A percentile compares a stretch with the other conserved stretches of the same genome.
Conservation (phyloP, 2,888 invertebrate genomes). For the Onchidella celtica region DNA sequence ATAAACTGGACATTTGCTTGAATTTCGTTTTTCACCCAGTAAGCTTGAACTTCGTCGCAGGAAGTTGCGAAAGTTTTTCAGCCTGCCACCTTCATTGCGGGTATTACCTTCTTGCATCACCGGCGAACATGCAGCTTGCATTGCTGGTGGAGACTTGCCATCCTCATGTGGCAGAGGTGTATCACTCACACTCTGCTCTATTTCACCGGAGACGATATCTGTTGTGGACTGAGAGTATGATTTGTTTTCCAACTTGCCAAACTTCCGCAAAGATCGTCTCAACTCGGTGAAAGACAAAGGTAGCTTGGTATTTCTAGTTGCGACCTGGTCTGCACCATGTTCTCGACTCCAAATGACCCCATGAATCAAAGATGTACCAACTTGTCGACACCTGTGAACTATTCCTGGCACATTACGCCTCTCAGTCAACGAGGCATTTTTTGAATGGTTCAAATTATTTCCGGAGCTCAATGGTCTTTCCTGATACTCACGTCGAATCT, state of each 20-base stretch:
- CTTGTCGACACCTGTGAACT: slow-evolving; percentile 13
- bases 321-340: not conserved
- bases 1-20: too few relatives aligned
- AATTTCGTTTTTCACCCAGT: too few relatives aligned
- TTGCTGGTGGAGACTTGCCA: too few relatives aligned
- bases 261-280: not conserved
- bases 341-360: slow-evolving; percentile 3
- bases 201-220: too few relatives aligned
- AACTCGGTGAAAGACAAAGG: not conserved
- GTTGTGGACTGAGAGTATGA: not conserved
- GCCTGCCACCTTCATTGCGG: not conserved
- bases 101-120: too few relatives aligned
- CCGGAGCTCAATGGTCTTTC: not conserved
- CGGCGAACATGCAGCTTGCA: too few relatives aligned
- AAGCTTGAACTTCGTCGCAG: not conserved
- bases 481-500: not conserved
- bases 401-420: not conserved
- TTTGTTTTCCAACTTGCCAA: not conserved
- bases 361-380: slow-evolving; percentile 22
- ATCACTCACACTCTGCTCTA: too few relatives aligned
- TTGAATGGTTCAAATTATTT: not conserved
- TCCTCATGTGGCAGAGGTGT: too few relatives aligned
- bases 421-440: not conserved
- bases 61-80: not conserved
- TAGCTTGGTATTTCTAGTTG: not conserved